Percentiles rank a stretch among this genome's conserved stretches.
Evolutionary conservation across 1,140 invertebrate species (phyloP).

Genomic region (Leucophenga varia): DNA sequence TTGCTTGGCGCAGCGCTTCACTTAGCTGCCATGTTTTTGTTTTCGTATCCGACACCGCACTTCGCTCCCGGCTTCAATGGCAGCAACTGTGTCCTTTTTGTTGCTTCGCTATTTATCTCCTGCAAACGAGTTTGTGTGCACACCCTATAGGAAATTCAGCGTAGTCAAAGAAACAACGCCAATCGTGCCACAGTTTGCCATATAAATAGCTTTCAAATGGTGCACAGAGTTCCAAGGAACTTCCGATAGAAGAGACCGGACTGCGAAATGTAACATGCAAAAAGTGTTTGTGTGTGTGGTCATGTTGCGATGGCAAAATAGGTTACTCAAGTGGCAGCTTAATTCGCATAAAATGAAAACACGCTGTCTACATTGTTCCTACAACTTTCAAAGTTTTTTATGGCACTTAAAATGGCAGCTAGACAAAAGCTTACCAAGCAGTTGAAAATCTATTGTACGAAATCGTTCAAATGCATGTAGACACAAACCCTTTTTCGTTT

Average conservation of each 20-base stretch:
- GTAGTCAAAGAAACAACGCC: not conserved
- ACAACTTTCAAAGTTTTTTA: constrained; percentile 54
- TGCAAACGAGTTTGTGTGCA: constrained; percentile 23
- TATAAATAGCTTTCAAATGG: too few relatives aligned
- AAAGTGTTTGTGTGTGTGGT: constrained; percentile 17
- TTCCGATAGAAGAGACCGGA: too few relatives aligned
- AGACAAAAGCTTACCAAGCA: constrained; percentile 47
- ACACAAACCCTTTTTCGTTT: not conserved
- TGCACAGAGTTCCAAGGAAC: too few relatives aligned
- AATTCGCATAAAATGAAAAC: constrained; percentile 56
- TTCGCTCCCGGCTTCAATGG: constrained; percentile 3
- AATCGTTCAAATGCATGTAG: not conserved
- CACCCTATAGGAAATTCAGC: constrained; percentile 33
- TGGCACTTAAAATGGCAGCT: constrained; percentile 51
- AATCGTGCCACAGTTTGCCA: not conserved
- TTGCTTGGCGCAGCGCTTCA: constrained; percentile 14
- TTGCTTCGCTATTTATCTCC: constrained; percentile 30
- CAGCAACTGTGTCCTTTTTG: constrained; percentile 45
- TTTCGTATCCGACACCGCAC: constrained; percentile 15
- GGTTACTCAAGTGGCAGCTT: constrained; percentile 55
- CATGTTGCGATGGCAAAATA: constrained; percentile 35
- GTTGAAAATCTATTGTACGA: constrained; percentile 18
- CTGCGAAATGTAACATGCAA: too few relatives aligned
- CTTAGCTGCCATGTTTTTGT: constrained; percentile 36
- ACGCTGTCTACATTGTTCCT: constrained; percentile 56